Conservation (phyloP, 1,140 invertebrate genomes). For the Triops cancriformis region DNA sequence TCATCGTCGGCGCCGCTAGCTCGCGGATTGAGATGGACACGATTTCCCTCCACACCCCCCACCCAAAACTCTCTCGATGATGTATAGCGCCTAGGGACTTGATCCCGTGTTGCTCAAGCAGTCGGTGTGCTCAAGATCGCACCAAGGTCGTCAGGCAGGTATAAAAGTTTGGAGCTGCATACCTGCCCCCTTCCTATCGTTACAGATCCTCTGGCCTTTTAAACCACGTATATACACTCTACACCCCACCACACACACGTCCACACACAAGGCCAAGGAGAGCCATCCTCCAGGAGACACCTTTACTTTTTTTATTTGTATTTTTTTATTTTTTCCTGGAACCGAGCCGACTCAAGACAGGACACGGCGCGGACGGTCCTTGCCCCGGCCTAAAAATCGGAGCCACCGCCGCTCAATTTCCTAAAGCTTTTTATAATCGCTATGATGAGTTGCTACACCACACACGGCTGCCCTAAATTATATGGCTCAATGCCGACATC, state of each 20-base stretch:
- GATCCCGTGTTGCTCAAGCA: conserved; percentile 2
- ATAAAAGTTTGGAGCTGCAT: neutral
- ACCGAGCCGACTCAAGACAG: no score
- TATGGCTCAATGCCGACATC: neutral
- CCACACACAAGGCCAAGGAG: neutral
- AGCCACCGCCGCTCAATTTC: neutral
- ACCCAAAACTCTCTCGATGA: neutral
- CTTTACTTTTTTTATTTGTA: no score
- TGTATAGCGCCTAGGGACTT: neutral
- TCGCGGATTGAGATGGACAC: neutral
- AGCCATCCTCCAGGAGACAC: neutral
- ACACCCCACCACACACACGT: neutral
- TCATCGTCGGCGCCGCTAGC: neutral
- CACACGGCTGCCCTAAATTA: neutral
- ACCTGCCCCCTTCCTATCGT: neutral
- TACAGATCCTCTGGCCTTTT: neutral
- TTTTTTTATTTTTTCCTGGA: no score
- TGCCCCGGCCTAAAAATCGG: neutral
- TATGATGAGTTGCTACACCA: neutral
- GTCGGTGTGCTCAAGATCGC: neutral
- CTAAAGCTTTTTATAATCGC: neutral
- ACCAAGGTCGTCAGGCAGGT: conserved; percentile 8
- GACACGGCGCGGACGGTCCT: no score
- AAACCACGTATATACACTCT: neutral
- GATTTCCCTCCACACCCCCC: no score